phyloP scores from a whole-genome alignment of 2,888 invertebrate species.

The Noctua janthe region DNA sequence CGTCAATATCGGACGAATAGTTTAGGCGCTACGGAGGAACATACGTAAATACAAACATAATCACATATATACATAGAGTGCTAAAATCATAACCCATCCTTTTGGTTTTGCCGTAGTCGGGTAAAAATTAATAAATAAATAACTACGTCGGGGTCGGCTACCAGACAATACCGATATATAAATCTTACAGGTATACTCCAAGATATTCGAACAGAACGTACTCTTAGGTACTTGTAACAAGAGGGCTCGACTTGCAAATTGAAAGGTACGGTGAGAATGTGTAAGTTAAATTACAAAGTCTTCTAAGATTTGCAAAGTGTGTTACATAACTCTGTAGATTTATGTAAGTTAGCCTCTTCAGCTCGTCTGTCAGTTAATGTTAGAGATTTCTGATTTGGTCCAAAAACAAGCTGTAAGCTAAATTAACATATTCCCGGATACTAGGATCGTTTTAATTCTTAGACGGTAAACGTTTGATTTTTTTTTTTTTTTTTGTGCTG shows the following conservation, averaged over 20 bases:
- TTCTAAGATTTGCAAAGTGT: slow-evolving; percentile 28
- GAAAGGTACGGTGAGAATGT: slow-evolving; percentile 13
- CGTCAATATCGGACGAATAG: too few relatives aligned
- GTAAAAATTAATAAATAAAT: too few relatives aligned
- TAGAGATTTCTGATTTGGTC: not conserved
- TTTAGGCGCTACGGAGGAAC: too few relatives aligned
- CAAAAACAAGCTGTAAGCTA: not conserved
- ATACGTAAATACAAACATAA: too few relatives aligned
- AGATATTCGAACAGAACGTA: not conserved
- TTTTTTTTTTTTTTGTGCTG: too few relatives aligned
- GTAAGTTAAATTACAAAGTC: slow-evolving; percentile 32
- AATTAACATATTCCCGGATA: not conserved
- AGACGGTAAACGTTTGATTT: too few relatives aligned
- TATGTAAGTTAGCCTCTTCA: not conserved
- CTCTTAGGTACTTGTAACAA: not conserved
- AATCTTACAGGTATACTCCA: not conserved
- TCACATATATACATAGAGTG: too few relatives aligned
- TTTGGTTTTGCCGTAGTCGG: too few relatives aligned
- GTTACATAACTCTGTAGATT: slow-evolving; percentile 1
- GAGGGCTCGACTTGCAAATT: slow-evolving; percentile 2
- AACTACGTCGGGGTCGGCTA: not conserved
- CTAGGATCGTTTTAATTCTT: not conserved
- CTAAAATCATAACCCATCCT: too few relatives aligned
- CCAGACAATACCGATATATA: not conserved
- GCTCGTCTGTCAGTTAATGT: slow-evolving; percentile 5